Evolutionary conservation across 2,113 vertebrate genomes (phyloP), one percentile per base, ranked within the genome.

Genomic region (Hydrochoerus hydrochaeris): DNA sequence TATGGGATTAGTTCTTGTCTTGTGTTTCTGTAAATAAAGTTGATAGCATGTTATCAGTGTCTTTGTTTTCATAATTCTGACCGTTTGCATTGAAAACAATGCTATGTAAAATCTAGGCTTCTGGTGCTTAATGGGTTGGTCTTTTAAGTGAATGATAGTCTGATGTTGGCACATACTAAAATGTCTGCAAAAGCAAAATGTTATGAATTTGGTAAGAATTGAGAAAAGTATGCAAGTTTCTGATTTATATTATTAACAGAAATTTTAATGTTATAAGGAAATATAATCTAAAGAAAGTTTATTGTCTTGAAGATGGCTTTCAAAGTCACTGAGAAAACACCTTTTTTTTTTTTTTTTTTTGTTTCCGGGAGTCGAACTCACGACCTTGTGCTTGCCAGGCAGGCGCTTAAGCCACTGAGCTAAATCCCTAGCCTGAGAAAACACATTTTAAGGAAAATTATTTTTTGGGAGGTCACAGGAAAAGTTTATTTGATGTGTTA

Each of bases 21-120:
- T 91, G 16, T 96, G 97, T 98, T 98, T 97, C 71, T 93, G 92
- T 97, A 97, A 97, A 98, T 96, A 86, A 94, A 93, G 92, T 95
- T 75, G 86, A 94, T 96, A 94, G 91, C 75, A 83, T 96, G 52
- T 88, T 95, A 71, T 88, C 94, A 80, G 71, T 92, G 85, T 97
- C 73, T 96, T 96, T 96, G 11, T 97, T 97, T 97, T 93, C 71
- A 96, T 71, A 65, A 60, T 95, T 96, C 89, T 86, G 26, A 91
- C 13, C 86, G 32, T 96, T 95, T 94, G 82, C 77, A 49, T 69
- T 97, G 90, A 58, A 92, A 96, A 97, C 44, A 69, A 77, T 94
- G 44, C 85, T 88, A 63, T 95, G 58, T 95, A 90, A 94, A 95
- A 94, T 96, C 73, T 63, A 91, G 96, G 77, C 94, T 57, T 65